phyloP scores from a whole-genome alignment of 2,113 vertebrate genomes.

The Macaca fascicularis region T2T-MFA8v1.1 NC_088385.1:48407001-48407500 shows the following conservation, averaged over 20 bases:
- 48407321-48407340: not conserved
- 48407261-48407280: not conserved
- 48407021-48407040: not conserved
- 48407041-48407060: not conserved
- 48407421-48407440: not conserved
- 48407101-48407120: not conserved
- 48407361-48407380: not conserved
- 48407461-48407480: not conserved
- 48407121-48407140: not conserved
- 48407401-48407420: not conserved
- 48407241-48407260: not conserved
- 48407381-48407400: not conserved
- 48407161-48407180: not conserved
- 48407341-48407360: not conserved
- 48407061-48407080: not conserved
- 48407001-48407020: not conserved
- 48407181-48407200: not conserved
- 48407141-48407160: not conserved
- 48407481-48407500: not conserved
- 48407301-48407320: not conserved
- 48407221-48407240: not conserved
- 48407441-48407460: not conserved
- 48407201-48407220: not conserved
- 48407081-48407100: not conserved
- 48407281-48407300: not conserved